Evolutionary conservation across 2,797 vertebrate species (phyloP).

Genomic region (Esox lucius): DNA sequence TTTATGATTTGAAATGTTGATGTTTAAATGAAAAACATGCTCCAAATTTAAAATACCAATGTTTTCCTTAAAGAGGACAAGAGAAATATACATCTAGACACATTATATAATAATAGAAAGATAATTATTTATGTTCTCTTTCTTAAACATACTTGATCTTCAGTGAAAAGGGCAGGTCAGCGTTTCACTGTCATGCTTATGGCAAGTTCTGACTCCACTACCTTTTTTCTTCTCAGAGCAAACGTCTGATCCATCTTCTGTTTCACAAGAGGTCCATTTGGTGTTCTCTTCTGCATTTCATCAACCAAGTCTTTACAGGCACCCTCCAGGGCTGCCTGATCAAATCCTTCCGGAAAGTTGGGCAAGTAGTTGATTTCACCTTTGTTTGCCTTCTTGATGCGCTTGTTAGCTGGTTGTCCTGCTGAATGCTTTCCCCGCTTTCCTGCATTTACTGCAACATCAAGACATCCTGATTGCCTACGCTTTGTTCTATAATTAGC

Average conservation of each 20-base stretch:
- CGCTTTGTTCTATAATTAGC: constrained; percentile 23
- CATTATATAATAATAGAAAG: no score
- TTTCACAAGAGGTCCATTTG: constrained; percentile 18
- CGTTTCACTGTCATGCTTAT: constrained; percentile 19
- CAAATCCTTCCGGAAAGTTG: constrained; percentile 21
- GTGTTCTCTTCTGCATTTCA: constrained; percentile 18
- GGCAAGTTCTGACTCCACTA: constrained; percentile 28
- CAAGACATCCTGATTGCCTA: constrained; percentile 7
- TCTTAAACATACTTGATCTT: no score
- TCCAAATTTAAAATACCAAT: no score
- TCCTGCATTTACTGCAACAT: constrained; percentile 7
- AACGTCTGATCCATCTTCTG: constrained; percentile 31
- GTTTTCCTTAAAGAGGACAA: constrained; percentile 23
- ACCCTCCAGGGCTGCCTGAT: constrained; percentile 14
- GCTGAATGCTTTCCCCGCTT: constrained; percentile 1
- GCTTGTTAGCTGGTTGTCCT: constrained; percentile 24
- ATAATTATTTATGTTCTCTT: no score
- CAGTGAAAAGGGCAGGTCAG: no score
- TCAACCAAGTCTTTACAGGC: constrained; percentile 8
- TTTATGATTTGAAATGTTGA: no score
- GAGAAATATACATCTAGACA: no score
- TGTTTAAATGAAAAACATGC: no score
- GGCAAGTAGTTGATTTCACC: constrained; percentile 27
- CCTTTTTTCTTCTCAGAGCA: constrained; percentile 23
- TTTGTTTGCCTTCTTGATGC: constrained; percentile 26